Base-by-base conservation (phyloP, 2,113 vertebrate genomes). In the Microcebus ravelobensis region DNA sequence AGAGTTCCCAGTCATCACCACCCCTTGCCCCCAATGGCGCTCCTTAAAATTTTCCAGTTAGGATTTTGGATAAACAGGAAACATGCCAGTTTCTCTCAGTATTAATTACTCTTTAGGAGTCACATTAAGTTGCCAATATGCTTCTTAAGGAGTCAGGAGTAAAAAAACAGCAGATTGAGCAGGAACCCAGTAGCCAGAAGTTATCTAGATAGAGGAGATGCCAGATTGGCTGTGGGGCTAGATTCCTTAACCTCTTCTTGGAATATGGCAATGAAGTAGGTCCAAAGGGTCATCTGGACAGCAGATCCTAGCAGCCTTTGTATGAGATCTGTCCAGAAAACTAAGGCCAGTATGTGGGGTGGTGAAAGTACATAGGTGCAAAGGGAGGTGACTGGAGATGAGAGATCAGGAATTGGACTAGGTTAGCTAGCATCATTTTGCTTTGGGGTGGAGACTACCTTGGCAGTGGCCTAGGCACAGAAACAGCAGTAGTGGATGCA, bases 51-150 rank as follows among this genome's bases (percentile, higher is more conserved):
- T 55, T 90, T 89, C 76, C 59, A 91, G 63, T 73, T 91, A 95
- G 59, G 20, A 87, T 79, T 97, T 85, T 67, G 20, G 55, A 87
- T 95, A 85, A 97, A 94, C 14, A 92, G 55, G 61, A 95, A 97
- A 88, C 12, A 90, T 6, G 31, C 50, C 50, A 50, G 25, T 73
- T 96, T 90, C 36, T 88, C 36, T 94, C 59, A 88, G 27, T 90
- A 92, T 0, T 86, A 76, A 87, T 84, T 81, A 90, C 6, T 87
- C 71, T 87, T 87, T 50, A 85, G 36, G 59, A 94, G 14, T 87
- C 48, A 93, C 29, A 70, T 4, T 63, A 91, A 81, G 50, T n/a
- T 94, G 61, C 27, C 27, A 77, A 76, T 81, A 45, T 87, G 50
- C 39, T 82, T 86, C 89, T 87, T 81, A 71, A 94, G 61, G 29